phyloP scores from a whole-genome alignment of 30 jellyfish, hydroid and myxozoan species.

The Morbakka virulenta region DNA sequence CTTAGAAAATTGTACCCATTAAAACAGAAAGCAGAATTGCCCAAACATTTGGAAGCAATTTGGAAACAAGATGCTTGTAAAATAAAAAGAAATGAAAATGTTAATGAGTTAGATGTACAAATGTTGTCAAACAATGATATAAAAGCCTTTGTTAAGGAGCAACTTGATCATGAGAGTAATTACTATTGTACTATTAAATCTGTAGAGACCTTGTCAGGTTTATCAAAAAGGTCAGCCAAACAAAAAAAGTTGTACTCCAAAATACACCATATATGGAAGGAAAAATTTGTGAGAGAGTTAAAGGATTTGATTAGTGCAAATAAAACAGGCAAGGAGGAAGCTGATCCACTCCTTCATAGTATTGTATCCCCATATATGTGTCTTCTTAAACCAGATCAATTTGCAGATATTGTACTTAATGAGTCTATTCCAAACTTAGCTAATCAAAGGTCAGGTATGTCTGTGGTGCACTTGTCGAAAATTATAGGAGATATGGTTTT shows the following conservation, averaged over 20 bases:
- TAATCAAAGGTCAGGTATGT: conserved; percentile 87
- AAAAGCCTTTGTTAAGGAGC: conserved; percentile 3
- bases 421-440: conserved; percentile 68
- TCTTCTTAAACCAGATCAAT: conserved; percentile 67
- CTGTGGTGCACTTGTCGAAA: conserved; percentile 75
- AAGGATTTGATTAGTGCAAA: neutral
- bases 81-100: neutral
- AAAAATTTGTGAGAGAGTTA: neutral
- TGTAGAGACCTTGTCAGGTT: neutral
- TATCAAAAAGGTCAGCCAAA: neutral
- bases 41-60: neutral
- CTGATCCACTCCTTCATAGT: conserved; percentile 9
- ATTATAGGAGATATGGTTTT: conserved; percentile 71
- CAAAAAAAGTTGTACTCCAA: neutral
- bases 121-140: neutral
- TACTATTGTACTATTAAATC: neutral
- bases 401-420: conserved; percentile 68
- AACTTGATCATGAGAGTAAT: neutral
- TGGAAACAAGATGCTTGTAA: too few relatives aligned
- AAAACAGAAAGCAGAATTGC: neutral
- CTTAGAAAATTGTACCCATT: neutral
- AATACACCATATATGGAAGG: neutral
- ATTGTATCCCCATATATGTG: conserved; percentile 45
- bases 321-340: neutral
- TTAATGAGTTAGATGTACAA: neutral